Base-by-base conservation (phyloP, 2,113 vertebrate species). In the Melanerpes aurifrons region DNA sequence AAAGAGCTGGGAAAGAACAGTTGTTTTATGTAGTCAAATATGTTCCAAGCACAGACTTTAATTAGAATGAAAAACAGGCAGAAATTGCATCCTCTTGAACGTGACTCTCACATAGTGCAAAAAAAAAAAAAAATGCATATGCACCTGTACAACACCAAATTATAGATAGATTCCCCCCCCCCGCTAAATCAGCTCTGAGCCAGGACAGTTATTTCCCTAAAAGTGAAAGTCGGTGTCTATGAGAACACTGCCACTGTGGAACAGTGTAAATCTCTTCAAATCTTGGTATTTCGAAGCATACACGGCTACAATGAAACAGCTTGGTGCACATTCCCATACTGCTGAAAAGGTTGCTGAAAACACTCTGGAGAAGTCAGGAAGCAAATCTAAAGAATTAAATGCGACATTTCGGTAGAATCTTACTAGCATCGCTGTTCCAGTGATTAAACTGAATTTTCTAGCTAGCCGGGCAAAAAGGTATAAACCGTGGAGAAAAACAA, bases 141-240 rank as follows among this genome's bases (percentile, higher is more conserved):
- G 69, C 96, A 97, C 97, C 97, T 97, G 96, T 89, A 64, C 32
- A 48, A 73, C 59, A 93, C 78, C 88, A 89, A 96, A 94, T 82
- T 93, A 90, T 12, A 76, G 56, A 54, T 17, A 24, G 54, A 37
- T 40, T 76, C 87, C 72, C 47, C 12, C 4, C n/a, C 12, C 4
- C n/a, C 37, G 7, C 37, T 83, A 96, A 94, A 93, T 89, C 59
- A 90, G 57, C 64, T 84, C 20, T 67, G 48, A 94, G 78, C 58
- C 82, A 91, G 82, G 94, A 93, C 87, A 94, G 90, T 94, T 94
- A 92, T 93, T 95, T 90, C 83, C 84, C 72, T 97, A 93, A 97
- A 97, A 97, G 96, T 87, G 96, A 97, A 97, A 97, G 94, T 96
- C 94, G 79, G 74, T 87, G 74, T 61, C 69, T 91, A 43, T 79